Percentiles rank a stretch among this genome's conserved stretches.
phyloP scores from a whole-genome alignment of 2,113 vertebrate genomes.

The Romanogobio albipinnatus region DNA sequence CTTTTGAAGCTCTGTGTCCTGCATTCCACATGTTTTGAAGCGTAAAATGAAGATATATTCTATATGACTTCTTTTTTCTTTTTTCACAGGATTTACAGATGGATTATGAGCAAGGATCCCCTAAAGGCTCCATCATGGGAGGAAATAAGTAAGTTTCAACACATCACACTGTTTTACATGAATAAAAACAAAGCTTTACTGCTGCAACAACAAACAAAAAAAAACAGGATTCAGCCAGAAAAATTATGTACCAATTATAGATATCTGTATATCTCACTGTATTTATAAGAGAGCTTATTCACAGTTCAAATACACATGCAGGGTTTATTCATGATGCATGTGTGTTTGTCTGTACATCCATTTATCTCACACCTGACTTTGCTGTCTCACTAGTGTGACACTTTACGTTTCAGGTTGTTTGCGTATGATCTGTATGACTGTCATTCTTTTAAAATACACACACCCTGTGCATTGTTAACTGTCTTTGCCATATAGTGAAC shows the following conservation, averaged over 20 bases:
- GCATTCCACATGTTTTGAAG: neutral
- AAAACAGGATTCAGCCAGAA: too few relatives aligned
- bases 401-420: neutral
- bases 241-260: too few relatives aligned
- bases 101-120: slow-evolving; percentile 82
- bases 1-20: neutral
- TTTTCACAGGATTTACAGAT: slow-evolving; percentile 81
- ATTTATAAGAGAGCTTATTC: slow-evolving; percentile 3
- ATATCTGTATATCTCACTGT: too few relatives aligned
- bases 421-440: neutral
- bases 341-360: neutral
- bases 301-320: neutral
- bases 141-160: slow-evolving; percentile 84
- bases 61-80: slow-evolving; percentile 32
- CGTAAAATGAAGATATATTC: neutral
- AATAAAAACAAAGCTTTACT: neutral
- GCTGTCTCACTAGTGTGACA: neutral
- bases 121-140: slow-evolving; percentile 80
- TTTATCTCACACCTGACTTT: neutral
- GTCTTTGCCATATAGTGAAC: slow-evolving; percentile 27
- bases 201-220: too few relatives aligned
- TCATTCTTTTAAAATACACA: neutral
- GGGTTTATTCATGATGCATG: neutral
- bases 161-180: neutral
- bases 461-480: slow-evolving; percentile 3